phyloP scores from a whole-genome alignment of 2,888 invertebrate genomes.

The Exocentrus adspersus region DNA sequence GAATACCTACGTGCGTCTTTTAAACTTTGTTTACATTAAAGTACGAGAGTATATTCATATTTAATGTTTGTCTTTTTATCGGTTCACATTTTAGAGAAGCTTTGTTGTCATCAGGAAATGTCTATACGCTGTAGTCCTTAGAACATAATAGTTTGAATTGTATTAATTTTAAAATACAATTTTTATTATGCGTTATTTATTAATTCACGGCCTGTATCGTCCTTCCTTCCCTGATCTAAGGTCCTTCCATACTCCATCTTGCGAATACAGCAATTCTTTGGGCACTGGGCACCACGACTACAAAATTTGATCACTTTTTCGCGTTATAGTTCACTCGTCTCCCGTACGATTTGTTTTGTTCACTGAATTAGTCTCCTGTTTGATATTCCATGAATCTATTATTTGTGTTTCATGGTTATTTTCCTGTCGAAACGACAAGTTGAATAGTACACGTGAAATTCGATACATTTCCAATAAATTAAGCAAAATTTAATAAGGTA shows the following conservation, averaged over 20 bases:
- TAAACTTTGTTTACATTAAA: constrained; percentile 1
- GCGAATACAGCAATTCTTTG: too few relatives aligned
- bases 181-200: constrained; percentile 48
- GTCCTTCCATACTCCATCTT: too few relatives aligned
- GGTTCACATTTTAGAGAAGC: constrained; percentile 36
- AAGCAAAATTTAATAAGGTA: background rate
- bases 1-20: constrained; percentile 3
- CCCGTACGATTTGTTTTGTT: too few relatives aligned
- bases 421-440: too few relatives aligned
- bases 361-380: too few relatives aligned
- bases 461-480: background rate
- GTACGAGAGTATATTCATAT: constrained; percentile 19
- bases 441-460: constrained; percentile 9
- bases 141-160: constrained; percentile 44
- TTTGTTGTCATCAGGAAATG: constrained; percentile 45
- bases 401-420: too few relatives aligned
- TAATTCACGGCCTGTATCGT: background rate
- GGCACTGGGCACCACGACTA: too few relatives aligned
- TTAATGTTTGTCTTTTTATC: constrained; percentile 22
- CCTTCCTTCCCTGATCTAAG: background rate
- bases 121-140: constrained; percentile 48
- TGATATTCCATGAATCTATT: too few relatives aligned
- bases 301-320: too few relatives aligned
- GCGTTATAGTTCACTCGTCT: too few relatives aligned
- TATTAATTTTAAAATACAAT: constrained; percentile 53